Evolutionary conservation across 2,113 vertebrate species (phyloP), one percentile per base, ranked within the genome.

Genomic region (Chelonoidis abingdonii): DNA sequence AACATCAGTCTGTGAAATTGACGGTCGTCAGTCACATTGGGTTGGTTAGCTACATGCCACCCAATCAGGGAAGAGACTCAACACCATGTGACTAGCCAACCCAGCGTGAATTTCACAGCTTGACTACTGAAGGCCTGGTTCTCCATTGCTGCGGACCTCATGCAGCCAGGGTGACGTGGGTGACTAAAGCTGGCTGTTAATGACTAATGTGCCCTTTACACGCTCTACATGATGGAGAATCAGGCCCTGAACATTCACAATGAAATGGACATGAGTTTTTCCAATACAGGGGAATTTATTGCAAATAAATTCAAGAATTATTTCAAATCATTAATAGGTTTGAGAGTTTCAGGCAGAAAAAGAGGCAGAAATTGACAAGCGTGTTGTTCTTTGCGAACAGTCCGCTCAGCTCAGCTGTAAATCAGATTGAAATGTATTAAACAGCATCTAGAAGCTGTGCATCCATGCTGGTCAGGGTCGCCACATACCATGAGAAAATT

Each of bases 101-200:
- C 9, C 72, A 5, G 65, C 16, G 8, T 35, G 65, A 38, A 72
- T 72, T 72, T 72, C 65, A 17, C 10, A 24, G n/a, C 38, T 75
- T 41, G 38, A 44, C 16, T 41, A 6, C 21, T 38, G 38, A 72
- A 11, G 69, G n/a, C 22, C 69, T 41, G 17, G 38, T 75, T 75
- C n/a, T 24, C 69, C n/a, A 10, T 41, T 62, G 79, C 56, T 47
- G 54, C 54, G 47, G 35, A 52, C 44, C 81, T 88, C 54, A 54
- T 27, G 27, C 83, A 2, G 49, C 50, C 21, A 9, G 6, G 1
- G 4, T 4, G 27, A 59, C 87, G 52, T 0, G 2, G 76, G 24
- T 25, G 47, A 1, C 31, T 88, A 47, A 69, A 62, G 54, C 50
- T 38, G 82, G 80, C 75, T 38, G 10, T 53, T 86, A 53, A 72